Conservation (phyloP, 2,888 invertebrate genomes). For the Serrognathus titanus region DNA sequence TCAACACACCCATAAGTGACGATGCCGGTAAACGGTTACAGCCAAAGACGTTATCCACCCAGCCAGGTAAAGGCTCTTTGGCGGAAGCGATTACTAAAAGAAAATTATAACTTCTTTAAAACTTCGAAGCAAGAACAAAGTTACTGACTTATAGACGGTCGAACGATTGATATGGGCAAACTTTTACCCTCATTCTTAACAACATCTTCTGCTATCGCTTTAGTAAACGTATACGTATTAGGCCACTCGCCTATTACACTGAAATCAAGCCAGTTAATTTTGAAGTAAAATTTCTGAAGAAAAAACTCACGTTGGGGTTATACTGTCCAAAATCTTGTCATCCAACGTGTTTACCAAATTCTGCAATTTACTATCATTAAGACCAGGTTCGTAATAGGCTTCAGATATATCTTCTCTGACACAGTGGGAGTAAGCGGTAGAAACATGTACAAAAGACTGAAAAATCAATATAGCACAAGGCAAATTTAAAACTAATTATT, state of each 20-base stretch:
- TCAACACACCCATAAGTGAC: slow-evolving; percentile 72
- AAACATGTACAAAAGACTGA: slow-evolving; percentile 71
- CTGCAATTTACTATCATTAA: slow-evolving; percentile 49
- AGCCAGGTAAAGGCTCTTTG: slow-evolving; percentile 72
- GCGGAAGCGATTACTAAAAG: slow-evolving; percentile 62
- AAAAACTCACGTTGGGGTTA: slow-evolving; percentile 50
- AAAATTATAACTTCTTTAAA: slow-evolving; percentile 34
- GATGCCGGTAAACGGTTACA: slow-evolving; percentile 74
- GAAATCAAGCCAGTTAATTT: slow-evolving; percentile 15
- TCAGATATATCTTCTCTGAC: slow-evolving; percentile 62
- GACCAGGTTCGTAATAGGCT: slow-evolving; percentile 59
- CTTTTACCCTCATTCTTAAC: slow-evolving; percentile 60
- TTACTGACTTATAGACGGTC: slow-evolving; percentile 80
- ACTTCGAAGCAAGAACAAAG: slow-evolving; percentile 43
- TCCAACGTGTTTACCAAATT: slow-evolving; percentile 46
- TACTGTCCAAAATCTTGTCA: slow-evolving; percentile 30
- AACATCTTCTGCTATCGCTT: slow-evolving; percentile 81
- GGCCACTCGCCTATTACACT: slow-evolving; percentile 57
- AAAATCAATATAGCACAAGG: slow-evolving; percentile 21
- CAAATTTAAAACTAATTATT: no score
- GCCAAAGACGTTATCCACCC: slow-evolving; percentile 90
- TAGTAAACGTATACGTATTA: slow-evolving; percentile 94
- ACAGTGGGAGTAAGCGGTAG: slow-evolving; percentile 79
- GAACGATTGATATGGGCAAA: slow-evolving; percentile 77
- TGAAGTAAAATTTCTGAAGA: background rate